Percentiles rank a stretch among this genome's conserved stretches.
Conservation (phyloP, 64 coral and sea anemone species). For the Porites lutea region DNA sequence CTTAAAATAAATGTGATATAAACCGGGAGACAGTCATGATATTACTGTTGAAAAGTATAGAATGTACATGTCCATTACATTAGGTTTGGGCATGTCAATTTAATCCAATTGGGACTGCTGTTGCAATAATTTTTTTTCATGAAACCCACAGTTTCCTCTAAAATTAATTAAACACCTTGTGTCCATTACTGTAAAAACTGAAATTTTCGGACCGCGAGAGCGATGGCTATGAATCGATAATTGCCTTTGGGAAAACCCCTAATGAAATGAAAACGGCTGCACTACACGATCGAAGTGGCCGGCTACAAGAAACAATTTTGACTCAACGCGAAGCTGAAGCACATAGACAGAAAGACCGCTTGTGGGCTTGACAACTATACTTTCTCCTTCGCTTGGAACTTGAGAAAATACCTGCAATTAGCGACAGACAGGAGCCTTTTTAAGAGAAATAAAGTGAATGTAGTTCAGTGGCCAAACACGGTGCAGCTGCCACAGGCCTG, state of each 20-base stretch:
- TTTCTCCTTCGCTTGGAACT: background rate
- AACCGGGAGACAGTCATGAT: too few relatives aligned
- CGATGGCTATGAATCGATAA: background rate
- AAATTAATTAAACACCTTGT: background rate
- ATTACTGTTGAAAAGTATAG: too few relatives aligned
- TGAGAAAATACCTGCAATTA: slow-evolving; percentile 61
- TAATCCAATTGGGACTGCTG: background rate
- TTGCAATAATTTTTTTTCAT: background rate
- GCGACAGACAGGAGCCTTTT: slow-evolving; percentile 31
- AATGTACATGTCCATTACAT: too few relatives aligned
- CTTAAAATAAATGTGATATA: too few relatives aligned
- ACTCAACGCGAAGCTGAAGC: background rate
- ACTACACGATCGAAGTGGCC: background rate
- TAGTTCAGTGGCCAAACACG: slow-evolving; percentile 77
- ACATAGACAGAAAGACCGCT: background rate
- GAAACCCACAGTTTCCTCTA: background rate
- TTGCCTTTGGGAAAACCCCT: slow-evolving; percentile 24
- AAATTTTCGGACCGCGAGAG: background rate
- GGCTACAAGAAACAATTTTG: too few relatives aligned
- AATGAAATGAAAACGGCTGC: slow-evolving; percentile 5
- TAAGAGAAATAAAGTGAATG: slow-evolving; percentile 40
- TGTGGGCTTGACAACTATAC: background rate
- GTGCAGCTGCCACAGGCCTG: slow-evolving; percentile 88
- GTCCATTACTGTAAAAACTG: background rate
- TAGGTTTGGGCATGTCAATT: background rate